A percentile compares a stretch with the other conserved stretches of the same genome.
These are phyloP conservation scores for Apis mellifera DNA, from an alignment of 1,140 invertebrate genomes.

Conservation along the genomic window DNA sequence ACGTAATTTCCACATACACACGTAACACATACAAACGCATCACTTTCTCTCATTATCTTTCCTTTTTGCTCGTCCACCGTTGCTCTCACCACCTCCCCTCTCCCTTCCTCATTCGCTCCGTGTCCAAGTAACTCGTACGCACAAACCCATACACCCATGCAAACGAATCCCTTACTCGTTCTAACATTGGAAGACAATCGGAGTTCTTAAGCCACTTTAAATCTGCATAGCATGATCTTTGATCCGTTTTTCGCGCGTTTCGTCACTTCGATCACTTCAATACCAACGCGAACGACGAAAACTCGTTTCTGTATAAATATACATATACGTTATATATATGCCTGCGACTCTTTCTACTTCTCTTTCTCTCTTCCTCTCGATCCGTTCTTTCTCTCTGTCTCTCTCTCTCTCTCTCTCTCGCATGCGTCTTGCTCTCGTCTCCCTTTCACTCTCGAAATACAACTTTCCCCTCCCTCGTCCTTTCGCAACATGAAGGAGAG, in stretches of 20 bases:
- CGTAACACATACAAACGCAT: slow-evolving; percentile 19
- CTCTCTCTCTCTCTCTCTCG: not conserved
- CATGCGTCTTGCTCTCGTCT: slow-evolving; percentile 15
- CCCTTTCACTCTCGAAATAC: slow-evolving; percentile 57
- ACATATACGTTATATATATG: not conserved
- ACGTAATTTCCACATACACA: no score
- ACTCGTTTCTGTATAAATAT: not conserved
- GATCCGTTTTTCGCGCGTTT: slow-evolving; percentile 31
- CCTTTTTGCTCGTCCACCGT: slow-evolving; percentile 36
- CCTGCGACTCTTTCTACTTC: not conserved
- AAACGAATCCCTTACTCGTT: slow-evolving; percentile 21
- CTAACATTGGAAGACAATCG: slow-evolving; percentile 73
- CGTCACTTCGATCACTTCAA: slow-evolving; percentile 11
- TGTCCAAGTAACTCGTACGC: no score
- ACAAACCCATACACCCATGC: not conserved
- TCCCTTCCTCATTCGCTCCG: not conserved
- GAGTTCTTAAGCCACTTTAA: slow-evolving; percentile 55
- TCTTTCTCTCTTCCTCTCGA: slow-evolving; percentile 14
- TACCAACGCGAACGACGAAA: not conserved
- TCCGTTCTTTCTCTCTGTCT: not conserved
- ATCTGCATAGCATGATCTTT: slow-evolving; percentile 40
- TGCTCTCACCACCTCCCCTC: slow-evolving; percentile 31
- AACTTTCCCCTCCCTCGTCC: slow-evolving; percentile 48
- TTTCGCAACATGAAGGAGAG: not conserved
- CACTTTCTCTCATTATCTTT: slow-evolving; percentile 59